phyloP scores from a whole-genome alignment of 2,797 vertebrate genomes.

The Furcifer pardalis region DNA sequence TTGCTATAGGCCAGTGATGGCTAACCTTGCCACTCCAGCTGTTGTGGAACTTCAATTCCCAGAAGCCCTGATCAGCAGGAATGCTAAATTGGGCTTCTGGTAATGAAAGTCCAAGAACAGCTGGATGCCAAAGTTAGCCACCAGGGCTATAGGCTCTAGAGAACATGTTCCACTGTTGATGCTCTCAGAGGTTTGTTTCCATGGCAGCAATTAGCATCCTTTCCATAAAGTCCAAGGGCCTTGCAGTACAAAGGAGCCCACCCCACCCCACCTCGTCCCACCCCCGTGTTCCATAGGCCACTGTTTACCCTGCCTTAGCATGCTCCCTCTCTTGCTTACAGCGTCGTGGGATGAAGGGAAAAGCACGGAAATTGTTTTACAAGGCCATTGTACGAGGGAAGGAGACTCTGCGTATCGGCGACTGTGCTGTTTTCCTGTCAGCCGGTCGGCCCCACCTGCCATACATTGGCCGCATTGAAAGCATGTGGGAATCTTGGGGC shows the following conservation, averaged over 20 bases:
- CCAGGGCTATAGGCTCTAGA: constrained; percentile 10
- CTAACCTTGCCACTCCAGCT: no score
- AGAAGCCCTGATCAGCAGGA: no score
- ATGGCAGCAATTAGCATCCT: constrained; percentile 10
- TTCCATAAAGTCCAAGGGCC: not conserved
- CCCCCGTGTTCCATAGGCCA: not conserved
- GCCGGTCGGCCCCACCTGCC: constrained; percentile 93
- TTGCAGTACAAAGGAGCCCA: not conserved
- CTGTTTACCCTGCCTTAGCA: constrained; percentile 2
- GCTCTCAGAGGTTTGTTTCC: constrained; percentile 9
- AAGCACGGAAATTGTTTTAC: constrained; percentile 95
- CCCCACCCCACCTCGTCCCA: no score
- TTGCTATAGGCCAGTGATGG: no score
- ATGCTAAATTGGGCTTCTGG: no score
- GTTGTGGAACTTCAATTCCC: no score
- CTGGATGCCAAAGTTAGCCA: no score
- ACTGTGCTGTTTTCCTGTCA: constrained; percentile 96
- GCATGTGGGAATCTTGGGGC: constrained; percentile 98
- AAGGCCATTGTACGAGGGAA: constrained; percentile 95
- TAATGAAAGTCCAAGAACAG: no score
- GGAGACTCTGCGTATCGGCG: constrained; percentile 91
- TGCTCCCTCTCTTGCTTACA: constrained; percentile 61
- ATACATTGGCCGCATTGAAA: constrained; percentile 96
- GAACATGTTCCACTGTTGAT: not conserved
- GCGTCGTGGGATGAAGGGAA: constrained; percentile 95